phyloP scores from a whole-genome alignment of 2,113 vertebrate species.

The Peromyscus leucopus region DNA sequence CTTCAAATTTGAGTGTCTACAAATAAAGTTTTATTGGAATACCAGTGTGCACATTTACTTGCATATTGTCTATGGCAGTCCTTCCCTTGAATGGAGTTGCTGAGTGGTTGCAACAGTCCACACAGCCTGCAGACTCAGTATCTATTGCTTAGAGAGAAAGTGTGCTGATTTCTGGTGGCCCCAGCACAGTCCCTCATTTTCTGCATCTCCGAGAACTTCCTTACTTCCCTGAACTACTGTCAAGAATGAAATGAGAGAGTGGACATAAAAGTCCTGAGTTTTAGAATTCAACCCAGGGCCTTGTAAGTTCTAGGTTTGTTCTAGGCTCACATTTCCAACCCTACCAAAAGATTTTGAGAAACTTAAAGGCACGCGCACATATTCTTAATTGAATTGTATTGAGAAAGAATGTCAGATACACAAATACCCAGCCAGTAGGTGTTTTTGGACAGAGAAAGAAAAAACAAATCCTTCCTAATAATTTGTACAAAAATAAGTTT shows the following conservation, averaged over 20 bases:
- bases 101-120: not conserved
- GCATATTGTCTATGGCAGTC: not conserved
- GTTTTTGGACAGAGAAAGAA: not conserved
- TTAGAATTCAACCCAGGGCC: not conserved
- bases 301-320: not conserved
- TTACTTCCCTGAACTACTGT: not conserved
- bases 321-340: not conserved
- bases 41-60: not conserved
- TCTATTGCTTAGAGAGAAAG: not conserved
- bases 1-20: not conserved
- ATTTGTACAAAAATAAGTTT: not conserved
- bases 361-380: not conserved
- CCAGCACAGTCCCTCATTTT: not conserved
- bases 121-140: rapidly evolving
- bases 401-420: not conserved
- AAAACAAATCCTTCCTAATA: not conserved
- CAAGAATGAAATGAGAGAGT: not conserved
- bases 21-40: constrained; percentile 21
- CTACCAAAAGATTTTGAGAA: not conserved
- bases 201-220: not conserved
- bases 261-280: not conserved
- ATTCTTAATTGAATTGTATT: not conserved
- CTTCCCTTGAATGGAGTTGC: not conserved
- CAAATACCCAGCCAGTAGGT: not conserved
- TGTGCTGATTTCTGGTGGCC: not conserved